phyloP scores from a whole-genome alignment of 2,888 invertebrate species.

The Melanostoma mellinum region DNA sequence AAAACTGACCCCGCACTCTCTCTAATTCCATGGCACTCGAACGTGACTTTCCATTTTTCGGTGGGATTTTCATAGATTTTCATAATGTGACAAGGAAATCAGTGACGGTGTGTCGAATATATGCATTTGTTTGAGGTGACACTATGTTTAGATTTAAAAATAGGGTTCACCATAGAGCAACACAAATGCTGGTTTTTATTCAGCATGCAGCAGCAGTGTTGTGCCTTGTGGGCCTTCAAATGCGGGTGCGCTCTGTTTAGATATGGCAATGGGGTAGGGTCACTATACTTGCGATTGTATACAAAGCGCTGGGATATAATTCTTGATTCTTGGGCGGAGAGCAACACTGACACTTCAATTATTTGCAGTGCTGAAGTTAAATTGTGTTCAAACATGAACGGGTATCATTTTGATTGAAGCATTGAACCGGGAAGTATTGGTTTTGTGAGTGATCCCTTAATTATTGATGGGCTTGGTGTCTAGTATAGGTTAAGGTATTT shows the following conservation, averaged over 20 bases:
- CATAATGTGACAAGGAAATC: slow-evolving; percentile 67
- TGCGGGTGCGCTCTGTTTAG: slow-evolving; percentile 41
- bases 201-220: slow-evolving; percentile 55
- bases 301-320: slow-evolving; percentile 8
- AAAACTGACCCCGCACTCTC: neutral
- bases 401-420: slow-evolving; percentile 43
- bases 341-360: slow-evolving; percentile 62
- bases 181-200: neutral
- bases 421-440: slow-evolving; percentile 41
- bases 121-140: slow-evolving; percentile 61
- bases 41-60: slow-evolving; percentile 68
- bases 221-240: slow-evolving; percentile 37
- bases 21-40: slow-evolving; percentile 10
- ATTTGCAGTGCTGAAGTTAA: slow-evolving; percentile 55
- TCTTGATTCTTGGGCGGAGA: slow-evolving; percentile 19
- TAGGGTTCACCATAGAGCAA: slow-evolving; percentile 16
- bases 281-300: slow-evolving; percentile 41
- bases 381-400: slow-evolving; percentile 52
- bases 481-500: neutral
- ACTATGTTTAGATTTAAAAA: slow-evolving; percentile 20
- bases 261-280: slow-evolving; percentile 19
- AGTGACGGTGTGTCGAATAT: slow-evolving; percentile 38
- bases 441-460: slow-evolving; percentile 44
- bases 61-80: slow-evolving; percentile 65
- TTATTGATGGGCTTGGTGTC: slow-evolving; percentile 29